Conservation (phyloP, 30 jellyfish, hydroid and myxozoan species). For the Aurelia sp. region DNA sequence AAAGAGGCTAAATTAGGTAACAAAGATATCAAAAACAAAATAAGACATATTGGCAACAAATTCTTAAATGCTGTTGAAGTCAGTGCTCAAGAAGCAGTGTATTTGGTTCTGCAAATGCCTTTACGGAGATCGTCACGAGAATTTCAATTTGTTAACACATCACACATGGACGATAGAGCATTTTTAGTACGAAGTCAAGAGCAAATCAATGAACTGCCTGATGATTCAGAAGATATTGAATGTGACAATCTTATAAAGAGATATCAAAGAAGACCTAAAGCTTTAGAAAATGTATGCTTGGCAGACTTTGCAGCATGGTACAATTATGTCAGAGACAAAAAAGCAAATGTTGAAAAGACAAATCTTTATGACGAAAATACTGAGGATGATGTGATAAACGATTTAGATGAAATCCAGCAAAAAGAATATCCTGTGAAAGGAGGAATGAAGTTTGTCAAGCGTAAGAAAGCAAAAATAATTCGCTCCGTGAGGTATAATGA, state of each 20-base stretch:
- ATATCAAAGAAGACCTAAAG: constrained; percentile 42
- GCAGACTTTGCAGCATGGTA: constrained; percentile 52
- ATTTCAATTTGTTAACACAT: constrained; percentile 32
- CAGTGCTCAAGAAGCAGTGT: constrained; percentile 60
- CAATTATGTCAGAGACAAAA: background rate
- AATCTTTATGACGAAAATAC: background rate
- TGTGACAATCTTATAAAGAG: constrained; percentile 23
- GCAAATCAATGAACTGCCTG: constrained; percentile 29
- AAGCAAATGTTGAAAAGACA: background rate
- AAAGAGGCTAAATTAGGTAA: background rate
- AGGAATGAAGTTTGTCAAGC: background rate
- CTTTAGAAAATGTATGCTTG: constrained; percentile 14
- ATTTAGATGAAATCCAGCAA: background rate
- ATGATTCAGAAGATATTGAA: constrained; percentile 19
- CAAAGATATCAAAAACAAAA: background rate
- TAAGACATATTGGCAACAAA: constrained; percentile 1
- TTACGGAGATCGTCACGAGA: constrained; percentile 28
- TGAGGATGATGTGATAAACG: constrained; percentile 20
- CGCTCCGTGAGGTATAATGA: background rate
- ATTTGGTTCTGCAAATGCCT: background rate
- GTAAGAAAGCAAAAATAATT: constrained; percentile 6
- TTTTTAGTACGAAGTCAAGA: background rate
- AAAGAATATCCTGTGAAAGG: background rate
- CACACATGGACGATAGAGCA: constrained; percentile 12
- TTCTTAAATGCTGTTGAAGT: constrained; percentile 1